phyloP scores from a whole-genome alignment of 2,797 vertebrate species.

The Phoeniculus purpureus region DNA sequence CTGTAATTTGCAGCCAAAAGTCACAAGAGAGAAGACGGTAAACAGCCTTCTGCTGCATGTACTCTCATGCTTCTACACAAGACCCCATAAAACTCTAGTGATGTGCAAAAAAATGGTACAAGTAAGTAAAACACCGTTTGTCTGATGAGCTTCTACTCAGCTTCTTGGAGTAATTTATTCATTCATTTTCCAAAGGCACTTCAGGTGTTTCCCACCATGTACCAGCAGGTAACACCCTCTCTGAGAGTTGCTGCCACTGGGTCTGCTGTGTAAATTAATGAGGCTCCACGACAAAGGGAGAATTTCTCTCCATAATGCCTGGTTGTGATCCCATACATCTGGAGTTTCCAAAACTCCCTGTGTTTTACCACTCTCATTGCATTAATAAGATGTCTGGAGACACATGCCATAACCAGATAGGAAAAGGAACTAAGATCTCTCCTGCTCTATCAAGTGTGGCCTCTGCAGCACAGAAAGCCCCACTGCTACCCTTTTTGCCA shows the following conservation, averaged over 20 bases:
- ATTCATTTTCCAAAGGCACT: background rate
- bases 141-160: background rate
- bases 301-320: background rate
- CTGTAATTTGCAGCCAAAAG: background rate
- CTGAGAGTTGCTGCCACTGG: fast-evolving
- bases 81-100: background rate
- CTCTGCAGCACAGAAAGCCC: conserved; percentile 51
- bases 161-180: background rate
- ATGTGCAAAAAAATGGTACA: background rate
- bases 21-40: background rate
- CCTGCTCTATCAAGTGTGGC: conserved; percentile 60
- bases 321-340: background rate
- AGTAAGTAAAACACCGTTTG: fast-evolving
- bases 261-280: background rate
- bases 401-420: conserved; percentile 3
- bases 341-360: background rate
- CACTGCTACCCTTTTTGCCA: conserved; percentile 62
- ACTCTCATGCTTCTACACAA: background rate
- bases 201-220: background rate
- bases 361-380: background rate
- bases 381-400: conserved; percentile 55
- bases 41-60: background rate
- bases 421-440: conserved; percentile 66
- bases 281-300: background rate
- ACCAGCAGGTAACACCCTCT: background rate